These are phyloP conservation scores for Heliothis subflexa DNA, from an alignment of 1,140 invertebrate species.

Conservation along the genomic window DNA sequence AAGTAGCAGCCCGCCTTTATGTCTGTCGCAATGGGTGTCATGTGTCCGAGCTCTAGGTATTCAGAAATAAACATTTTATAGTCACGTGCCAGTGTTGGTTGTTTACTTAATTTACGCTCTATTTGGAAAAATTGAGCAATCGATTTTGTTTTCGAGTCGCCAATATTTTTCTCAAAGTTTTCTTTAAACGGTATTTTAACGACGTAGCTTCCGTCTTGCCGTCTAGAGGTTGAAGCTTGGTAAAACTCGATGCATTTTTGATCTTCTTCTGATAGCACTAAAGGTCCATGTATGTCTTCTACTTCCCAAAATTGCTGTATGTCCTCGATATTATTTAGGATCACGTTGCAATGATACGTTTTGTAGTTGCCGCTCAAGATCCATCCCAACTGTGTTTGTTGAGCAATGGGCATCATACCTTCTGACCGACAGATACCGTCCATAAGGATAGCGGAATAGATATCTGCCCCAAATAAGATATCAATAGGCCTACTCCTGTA, in stretches of 20 bases:
- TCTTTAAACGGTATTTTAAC: conserved; percentile 41
- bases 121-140: conserved; percentile 50
- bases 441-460: conserved; percentile 50
- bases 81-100: conserved; percentile 33
- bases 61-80: conserved; percentile 46
- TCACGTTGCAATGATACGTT: conserved; percentile 53
- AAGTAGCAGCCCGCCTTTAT: not conserved
- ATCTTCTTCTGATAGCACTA: conserved; percentile 46
- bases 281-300: conserved; percentile 45
- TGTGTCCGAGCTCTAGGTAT: conserved; percentile 11
- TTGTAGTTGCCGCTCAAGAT: conserved; percentile 51
- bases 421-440: conserved; percentile 44
- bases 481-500: conserved; percentile 50
- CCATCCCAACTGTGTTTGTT: conserved; percentile 56
- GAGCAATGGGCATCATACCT: conserved; percentile 47
- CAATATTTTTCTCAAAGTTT: conserved; percentile 43
- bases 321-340: conserved; percentile 46
- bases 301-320: conserved; percentile 54
- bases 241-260: conserved; percentile 46
- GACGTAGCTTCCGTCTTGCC: conserved; percentile 38
- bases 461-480: conserved; percentile 42
- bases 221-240: conserved; percentile 41
- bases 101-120: conserved; percentile 45
- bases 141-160: conserved; percentile 43
- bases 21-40: not conserved